Percentiles rank a stretch among this genome's conserved stretches.
phyloP scores from a whole-genome alignment of 1,140 invertebrate genomes.

The Tribolium madens region DNA sequence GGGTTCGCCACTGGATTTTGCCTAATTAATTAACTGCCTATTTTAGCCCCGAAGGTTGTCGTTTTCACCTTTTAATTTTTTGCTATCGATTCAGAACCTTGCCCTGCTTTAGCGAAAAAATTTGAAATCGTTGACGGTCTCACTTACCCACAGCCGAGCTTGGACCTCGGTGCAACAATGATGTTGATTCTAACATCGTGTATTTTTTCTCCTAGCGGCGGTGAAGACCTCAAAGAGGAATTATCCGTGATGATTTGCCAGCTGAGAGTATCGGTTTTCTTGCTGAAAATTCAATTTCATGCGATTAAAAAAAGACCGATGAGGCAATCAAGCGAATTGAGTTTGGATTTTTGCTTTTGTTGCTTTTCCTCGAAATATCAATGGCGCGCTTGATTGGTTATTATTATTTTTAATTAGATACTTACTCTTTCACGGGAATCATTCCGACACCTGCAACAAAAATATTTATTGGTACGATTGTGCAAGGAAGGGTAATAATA shows the following conservation, averaged over 20 bases:
- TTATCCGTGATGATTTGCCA: constrained; percentile 80
- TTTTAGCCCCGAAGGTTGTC: no score
- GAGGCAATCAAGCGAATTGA: background rate
- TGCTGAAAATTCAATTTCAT: constrained; percentile 65
- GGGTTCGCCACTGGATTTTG: no score
- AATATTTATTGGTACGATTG: constrained; percentile 52
- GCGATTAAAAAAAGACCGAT: constrained; percentile 2
- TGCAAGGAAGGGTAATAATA: background rate
- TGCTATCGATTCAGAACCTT: no score
- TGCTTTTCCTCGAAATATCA: constrained; percentile 6
- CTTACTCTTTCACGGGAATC: constrained; percentile 92
- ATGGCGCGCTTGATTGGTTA: background rate
- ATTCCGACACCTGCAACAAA: constrained; percentile 84
- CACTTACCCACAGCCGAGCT: constrained; percentile 75
- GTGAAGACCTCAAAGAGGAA: constrained; percentile 61
- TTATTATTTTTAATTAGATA: constrained; percentile 60
- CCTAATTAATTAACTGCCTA: no score
- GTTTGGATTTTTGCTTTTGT: constrained; percentile 13
- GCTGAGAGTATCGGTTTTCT: constrained; percentile 77
- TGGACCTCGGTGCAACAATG: constrained; percentile 75
- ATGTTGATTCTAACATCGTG: constrained; percentile 73
- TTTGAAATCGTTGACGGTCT: no score
- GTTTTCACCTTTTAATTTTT: no score
- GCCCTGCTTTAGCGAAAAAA: no score
- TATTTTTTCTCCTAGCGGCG: constrained; percentile 62